phyloP scores from a whole-genome alignment of 2,113 vertebrate genomes.

The Burhinus bistriatus region DNA sequence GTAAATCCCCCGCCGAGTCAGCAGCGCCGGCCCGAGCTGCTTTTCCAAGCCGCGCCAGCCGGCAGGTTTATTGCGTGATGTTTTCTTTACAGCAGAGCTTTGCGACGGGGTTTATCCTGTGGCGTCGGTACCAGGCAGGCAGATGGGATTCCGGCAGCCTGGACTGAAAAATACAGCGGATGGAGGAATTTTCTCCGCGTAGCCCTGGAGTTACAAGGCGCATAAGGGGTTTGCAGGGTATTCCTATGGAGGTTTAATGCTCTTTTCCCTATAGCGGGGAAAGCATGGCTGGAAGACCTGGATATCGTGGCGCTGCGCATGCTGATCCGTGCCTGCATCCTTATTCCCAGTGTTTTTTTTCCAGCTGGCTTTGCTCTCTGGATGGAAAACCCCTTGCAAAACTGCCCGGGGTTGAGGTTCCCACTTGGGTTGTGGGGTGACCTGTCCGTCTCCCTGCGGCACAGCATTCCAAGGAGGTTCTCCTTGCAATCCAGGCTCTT shows the following conservation, averaged over 20 bases:
- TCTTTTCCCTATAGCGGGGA: background rate
- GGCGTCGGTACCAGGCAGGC: background rate
- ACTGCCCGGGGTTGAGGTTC: background rate
- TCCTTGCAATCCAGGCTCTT: background rate
- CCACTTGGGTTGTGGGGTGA: background rate
- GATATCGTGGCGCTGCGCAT: background rate
- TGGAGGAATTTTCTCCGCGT: fast-evolving
- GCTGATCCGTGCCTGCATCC: background rate
- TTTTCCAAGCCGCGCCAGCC: background rate
- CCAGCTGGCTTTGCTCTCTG: background rate
- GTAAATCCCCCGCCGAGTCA: conserved; percentile 14
- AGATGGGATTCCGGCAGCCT: background rate
- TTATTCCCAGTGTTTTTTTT: background rate
- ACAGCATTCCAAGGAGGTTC: background rate
- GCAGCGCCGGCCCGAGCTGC: background rate
- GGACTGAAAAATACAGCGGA: background rate
- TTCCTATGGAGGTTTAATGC: background rate
- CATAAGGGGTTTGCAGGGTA: fast-evolving
- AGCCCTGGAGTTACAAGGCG: fast-evolving
- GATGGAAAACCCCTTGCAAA: background rate
- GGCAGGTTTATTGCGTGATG: background rate
- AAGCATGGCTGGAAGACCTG: background rate
- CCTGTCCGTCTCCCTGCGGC: fast-evolving
- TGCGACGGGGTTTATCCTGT: background rate
- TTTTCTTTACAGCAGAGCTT: conserved; percentile 1